Evolutionary conservation across 2,113 vertebrate species (phyloP).

Genomic region (Xiphias gladius): DNA sequence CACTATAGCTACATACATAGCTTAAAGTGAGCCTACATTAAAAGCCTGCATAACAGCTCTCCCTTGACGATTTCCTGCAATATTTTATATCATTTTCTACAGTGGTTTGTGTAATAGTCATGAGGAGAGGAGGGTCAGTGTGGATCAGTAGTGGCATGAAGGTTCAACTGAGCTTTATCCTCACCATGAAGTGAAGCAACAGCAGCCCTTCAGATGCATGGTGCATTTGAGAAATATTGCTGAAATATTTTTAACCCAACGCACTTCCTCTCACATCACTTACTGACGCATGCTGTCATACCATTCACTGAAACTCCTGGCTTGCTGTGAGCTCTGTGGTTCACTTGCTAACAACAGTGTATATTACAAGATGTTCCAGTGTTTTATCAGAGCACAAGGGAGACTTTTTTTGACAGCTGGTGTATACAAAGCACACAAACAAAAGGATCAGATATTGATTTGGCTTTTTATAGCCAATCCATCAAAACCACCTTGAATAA

Average conservation of each 20-base stretch:
- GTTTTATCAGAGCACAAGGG: background rate
- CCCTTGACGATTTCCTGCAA: background rate
- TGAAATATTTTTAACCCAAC: conserved; percentile 35
- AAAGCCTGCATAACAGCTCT: background rate
- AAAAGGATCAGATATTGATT: background rate
- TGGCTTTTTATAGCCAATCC: background rate
- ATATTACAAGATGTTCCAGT: background rate
- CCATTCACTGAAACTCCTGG: conserved; percentile 34
- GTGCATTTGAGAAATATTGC: conserved; percentile 30
- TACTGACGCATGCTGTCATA: conserved; percentile 27
- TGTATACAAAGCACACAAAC: background rate
- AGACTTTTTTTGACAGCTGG: conserved; percentile 1
- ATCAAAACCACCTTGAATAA: background rate
- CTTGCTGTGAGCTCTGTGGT: conserved; percentile 24
- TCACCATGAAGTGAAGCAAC: conserved; percentile 12
- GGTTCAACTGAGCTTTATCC: conserved; percentile 6
- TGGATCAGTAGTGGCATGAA: background rate
- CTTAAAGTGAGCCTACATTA: background rate
- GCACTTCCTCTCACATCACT: conserved; percentile 4
- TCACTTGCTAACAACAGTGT: conserved; percentile 6
- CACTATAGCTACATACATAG: background rate
- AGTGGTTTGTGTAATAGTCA: background rate
- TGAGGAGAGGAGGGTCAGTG: background rate
- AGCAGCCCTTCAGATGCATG: conserved; percentile 2
- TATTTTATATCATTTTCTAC: background rate